Percentiles rank a stretch among this genome's conserved stretches.
Evolutionary conservation across 64 coral and sea anemone genomes (phyloP).

Genomic region (Platygyra sinensis): DNA sequence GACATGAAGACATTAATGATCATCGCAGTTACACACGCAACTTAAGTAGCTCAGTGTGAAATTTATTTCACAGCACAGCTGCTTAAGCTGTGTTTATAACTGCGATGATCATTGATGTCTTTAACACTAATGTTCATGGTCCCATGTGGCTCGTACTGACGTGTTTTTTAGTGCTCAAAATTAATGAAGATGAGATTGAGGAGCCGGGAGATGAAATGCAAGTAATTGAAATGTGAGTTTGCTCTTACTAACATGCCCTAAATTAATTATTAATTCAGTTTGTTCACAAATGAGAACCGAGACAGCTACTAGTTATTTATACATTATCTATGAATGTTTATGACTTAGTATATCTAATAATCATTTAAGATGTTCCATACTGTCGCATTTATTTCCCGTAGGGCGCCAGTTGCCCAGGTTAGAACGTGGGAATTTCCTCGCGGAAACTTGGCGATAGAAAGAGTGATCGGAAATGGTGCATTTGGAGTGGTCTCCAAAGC

Average conservation of each 20-base stretch:
- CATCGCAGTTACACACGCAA: no score
- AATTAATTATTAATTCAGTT: background rate
- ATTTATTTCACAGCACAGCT: no score
- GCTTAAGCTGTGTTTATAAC: no score
- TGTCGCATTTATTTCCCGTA: background rate
- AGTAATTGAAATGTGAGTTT: background rate
- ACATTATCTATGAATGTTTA: no score
- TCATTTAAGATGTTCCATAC: no score
- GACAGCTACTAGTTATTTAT: no score
- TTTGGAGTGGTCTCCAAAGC: conserved; percentile 45
- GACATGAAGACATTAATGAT: no score
- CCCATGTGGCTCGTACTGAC: background rate
- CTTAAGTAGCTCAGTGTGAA: no score
- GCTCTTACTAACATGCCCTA: background rate
- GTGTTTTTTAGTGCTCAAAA: background rate
- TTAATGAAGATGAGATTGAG: background rate
- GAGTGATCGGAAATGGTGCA: conserved; percentile 28
- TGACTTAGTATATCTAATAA: no score
- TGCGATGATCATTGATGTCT: background rate
- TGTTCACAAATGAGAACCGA: background rate
- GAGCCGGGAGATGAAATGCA: background rate
- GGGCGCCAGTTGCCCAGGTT: background rate
- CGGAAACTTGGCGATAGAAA: conserved; percentile 18
- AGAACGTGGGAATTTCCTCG: background rate
- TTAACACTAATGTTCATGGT: background rate